Percentiles rank a stretch among this genome's conserved stretches.
Evolutionary conservation across 2,113 vertebrate genomes (phyloP).

Genomic region (Gobio gobio): DNA sequence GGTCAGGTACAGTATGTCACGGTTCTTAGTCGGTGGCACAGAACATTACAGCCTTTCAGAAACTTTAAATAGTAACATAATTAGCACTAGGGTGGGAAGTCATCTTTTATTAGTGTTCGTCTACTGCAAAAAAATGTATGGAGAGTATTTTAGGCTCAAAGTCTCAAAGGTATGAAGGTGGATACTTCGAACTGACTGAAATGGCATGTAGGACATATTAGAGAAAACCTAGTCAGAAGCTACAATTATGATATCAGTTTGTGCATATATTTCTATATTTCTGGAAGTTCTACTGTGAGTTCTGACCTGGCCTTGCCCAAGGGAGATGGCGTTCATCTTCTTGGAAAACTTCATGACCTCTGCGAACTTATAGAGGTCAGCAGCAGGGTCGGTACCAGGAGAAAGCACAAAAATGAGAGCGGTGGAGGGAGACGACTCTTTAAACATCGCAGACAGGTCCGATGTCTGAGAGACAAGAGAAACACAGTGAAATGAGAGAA

Average conservation of each 20-base stretch:
- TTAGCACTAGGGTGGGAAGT: constrained; percentile 56
- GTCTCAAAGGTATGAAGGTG: neutral
- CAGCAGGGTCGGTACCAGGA: constrained; percentile 87
- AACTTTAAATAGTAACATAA: constrained; percentile 53
- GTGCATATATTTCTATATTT: neutral
- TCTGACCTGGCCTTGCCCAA: constrained; percentile 90
- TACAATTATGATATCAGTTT: neutral
- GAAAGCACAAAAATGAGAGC: constrained; percentile 89
- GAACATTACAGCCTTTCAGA: constrained; percentile 17
- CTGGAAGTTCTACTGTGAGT: neutral
- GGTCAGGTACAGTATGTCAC: constrained; percentile 48
- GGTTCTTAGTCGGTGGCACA: constrained; percentile 34
- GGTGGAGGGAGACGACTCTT: constrained; percentile 79
- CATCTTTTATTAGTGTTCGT: constrained; percentile 31
- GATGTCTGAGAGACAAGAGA: constrained; percentile 75
- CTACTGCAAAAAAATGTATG: constrained; percentile 14
- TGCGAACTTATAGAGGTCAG: constrained; percentile 90
- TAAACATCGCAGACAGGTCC: constrained; percentile 83
- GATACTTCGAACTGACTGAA: neutral
- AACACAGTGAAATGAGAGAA: neutral
- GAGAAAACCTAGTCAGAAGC: neutral
- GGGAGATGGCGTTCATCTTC: constrained; percentile 87
- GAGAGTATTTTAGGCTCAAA: neutral
- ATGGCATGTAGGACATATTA: neutral
- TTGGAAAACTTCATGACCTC: constrained; percentile 90